Evolutionary conservation across 2,113 vertebrate species (phyloP).

Genomic region (Lagopus muta): DNA sequence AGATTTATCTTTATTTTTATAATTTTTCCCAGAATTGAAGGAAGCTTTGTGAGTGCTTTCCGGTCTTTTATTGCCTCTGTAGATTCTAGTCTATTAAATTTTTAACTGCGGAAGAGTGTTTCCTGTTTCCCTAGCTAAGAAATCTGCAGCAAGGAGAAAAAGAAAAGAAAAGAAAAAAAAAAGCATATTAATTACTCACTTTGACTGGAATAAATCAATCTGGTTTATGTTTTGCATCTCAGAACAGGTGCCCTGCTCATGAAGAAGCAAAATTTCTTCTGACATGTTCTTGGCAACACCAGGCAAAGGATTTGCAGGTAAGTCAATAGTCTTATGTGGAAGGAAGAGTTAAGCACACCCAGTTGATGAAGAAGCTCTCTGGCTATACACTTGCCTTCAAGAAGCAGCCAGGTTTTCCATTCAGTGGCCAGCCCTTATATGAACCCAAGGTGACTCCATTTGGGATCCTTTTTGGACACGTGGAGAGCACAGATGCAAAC

Average conservation of each 20-base stretch:
- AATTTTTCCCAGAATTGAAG: background rate
- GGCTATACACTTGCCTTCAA: too few species aligned
- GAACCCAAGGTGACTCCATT: too few species aligned
- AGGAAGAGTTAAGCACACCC: too few species aligned
- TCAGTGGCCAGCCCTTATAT: too few species aligned
- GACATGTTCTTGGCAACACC: too few species aligned
- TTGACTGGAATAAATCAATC: background rate
- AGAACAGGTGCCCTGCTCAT: background rate
- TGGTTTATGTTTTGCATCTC: background rate
- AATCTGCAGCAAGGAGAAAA: background rate
- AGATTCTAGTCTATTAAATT: background rate
- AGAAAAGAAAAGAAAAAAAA: background rate
- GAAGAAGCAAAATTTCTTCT: too few species aligned
- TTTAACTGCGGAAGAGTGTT: background rate
- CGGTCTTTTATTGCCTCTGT: background rate
- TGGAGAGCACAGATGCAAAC: too few species aligned
- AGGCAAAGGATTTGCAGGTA: too few species aligned
- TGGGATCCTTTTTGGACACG: too few species aligned
- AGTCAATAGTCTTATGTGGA: too few species aligned
- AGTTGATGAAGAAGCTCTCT: too few species aligned
- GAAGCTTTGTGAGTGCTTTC: background rate
- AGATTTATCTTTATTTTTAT: background rate
- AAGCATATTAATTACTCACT: background rate
- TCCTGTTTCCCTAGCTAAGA: background rate
- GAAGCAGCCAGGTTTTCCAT: too few species aligned